phyloP scores from a whole-genome alignment of 2,113 vertebrate genomes.

The Psilopogon haemacephalus region DNA sequence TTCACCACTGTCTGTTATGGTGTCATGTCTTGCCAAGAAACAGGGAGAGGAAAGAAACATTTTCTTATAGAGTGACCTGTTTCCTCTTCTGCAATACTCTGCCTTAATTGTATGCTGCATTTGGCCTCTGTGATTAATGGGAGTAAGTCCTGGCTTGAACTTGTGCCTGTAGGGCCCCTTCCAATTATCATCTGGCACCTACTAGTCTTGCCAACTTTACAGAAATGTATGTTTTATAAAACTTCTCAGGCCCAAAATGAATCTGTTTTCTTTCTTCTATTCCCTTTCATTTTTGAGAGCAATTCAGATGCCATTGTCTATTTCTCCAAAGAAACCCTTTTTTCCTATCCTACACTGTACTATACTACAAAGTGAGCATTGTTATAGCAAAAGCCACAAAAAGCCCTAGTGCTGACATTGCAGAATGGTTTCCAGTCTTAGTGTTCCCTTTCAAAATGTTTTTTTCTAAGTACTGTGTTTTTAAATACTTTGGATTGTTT shows the following conservation, averaged over 20 bases:
- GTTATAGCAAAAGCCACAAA: background rate
- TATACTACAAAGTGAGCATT: background rate
- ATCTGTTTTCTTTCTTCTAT: background rate
- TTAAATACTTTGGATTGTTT: background rate
- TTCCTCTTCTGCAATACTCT: slow-evolving; percentile 50
- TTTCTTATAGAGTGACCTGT: slow-evolving; percentile 53
- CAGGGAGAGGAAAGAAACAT: background rate
- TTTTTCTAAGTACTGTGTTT: background rate
- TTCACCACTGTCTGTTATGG: slow-evolving; percentile 44
- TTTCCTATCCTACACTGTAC: background rate
- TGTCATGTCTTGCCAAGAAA: slow-evolving; percentile 49
- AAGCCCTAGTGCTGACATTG: background rate
- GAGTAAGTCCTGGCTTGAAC: slow-evolving; percentile 71
- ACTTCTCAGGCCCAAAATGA: slow-evolving; percentile 54
- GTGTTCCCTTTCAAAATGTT: background rate
- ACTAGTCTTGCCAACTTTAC: slow-evolving; percentile 74
- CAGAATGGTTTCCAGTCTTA: background rate
- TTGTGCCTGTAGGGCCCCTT: slow-evolving; percentile 67
- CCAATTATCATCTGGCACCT: slow-evolving; percentile 77
- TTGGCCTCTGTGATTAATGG: slow-evolving; percentile 59
- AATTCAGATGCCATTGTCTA: slow-evolving; percentile 28
- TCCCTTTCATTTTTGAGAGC: slow-evolving; percentile 22
- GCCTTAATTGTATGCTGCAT: slow-evolving; percentile 50
- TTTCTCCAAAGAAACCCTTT: slow-evolving; percentile 48
- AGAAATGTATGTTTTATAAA: slow-evolving; percentile 71